Base-by-base conservation (phyloP, 2,113 vertebrate species). In the Catharus bicknelli region DNA sequence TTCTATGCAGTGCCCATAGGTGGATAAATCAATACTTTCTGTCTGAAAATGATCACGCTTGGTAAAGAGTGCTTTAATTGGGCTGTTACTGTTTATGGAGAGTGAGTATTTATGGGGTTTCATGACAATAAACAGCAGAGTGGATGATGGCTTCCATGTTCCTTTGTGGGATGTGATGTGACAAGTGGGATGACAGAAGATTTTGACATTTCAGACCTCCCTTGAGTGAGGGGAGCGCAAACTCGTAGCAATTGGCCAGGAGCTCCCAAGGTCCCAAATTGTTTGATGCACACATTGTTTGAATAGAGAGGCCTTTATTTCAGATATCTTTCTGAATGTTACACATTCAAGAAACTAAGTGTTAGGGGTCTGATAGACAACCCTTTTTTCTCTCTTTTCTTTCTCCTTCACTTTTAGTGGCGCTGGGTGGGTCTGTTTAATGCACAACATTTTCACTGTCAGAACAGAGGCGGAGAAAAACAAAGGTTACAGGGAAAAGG, bases 11-110 rank as follows among this genome's bases (percentile, higher is more conserved):
- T 95, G 89, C 88, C 91, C 94, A 95, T 96, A 95, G 96, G 96
- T 95, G 94, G 94, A 93, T 83, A 93, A 96, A 97, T 97, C 95
- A 95, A 97, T 97, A 97, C 92, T 95, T 97, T 97, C 97, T 96
- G 93, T 95, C 95, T 96, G 94, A 96, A 97, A 96, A 96, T 97
- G 95, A 97, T 97, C 97, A 96, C 96, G 26, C 88, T 96, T 96
- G 78, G 90, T 95, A 95, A 97, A 98, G 94, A 96, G 90, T 75
- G 75, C 96, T 98, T 97, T 97, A 97, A 97, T 96, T 97, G 96
- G 97, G 91, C 94, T 97, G 93, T 94, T 96, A 78, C 85, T 96
- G 63, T 96, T 97, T 96, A 96, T 89, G 75, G 92, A 91, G 86
- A 97, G 85, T 69, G 86, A 93, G 55, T 89, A 89, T 96, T 97